Evolutionary conservation across 2,797 vertebrate species (phyloP).

Genomic region (Picus viridis): DNA sequence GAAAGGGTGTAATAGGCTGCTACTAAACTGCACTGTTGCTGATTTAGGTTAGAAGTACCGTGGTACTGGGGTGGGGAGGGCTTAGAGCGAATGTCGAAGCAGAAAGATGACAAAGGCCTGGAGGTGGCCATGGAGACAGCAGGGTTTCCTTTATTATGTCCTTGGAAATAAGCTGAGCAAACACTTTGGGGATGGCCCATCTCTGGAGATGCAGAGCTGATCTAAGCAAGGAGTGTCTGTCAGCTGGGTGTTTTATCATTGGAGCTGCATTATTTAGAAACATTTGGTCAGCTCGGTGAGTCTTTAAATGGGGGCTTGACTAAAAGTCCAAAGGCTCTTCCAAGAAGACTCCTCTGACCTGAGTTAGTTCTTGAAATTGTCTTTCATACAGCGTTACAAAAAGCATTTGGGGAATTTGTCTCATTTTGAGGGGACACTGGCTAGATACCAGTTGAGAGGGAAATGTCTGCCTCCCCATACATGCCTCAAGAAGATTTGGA

Average conservation of each 20-base stretch:
- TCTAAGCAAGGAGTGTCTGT: neutral
- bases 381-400: neutral
- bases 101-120: neutral
- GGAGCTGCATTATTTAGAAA: neutral
- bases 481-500: neutral
- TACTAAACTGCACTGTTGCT: neutral
- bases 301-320: neutral
- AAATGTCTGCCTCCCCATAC: neutral
- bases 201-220: slow-evolving; percentile 11
- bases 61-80: no score
- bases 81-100: neutral
- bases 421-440: neutral
- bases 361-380: neutral
- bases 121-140: neutral
- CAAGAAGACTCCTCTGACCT: neutral
- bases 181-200: neutral
- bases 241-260: neutral
- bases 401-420: neutral
- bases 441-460: neutral
- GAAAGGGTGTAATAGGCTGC: neutral
- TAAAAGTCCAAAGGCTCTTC: neutral
- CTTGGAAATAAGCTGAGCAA: slow-evolving; percentile 34
- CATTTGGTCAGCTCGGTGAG: neutral
- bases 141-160: neutral
- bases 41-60: neutral